phyloP scores from a whole-genome alignment of 2,888 invertebrate genomes.

The Himalopsyche anomala region DNA sequence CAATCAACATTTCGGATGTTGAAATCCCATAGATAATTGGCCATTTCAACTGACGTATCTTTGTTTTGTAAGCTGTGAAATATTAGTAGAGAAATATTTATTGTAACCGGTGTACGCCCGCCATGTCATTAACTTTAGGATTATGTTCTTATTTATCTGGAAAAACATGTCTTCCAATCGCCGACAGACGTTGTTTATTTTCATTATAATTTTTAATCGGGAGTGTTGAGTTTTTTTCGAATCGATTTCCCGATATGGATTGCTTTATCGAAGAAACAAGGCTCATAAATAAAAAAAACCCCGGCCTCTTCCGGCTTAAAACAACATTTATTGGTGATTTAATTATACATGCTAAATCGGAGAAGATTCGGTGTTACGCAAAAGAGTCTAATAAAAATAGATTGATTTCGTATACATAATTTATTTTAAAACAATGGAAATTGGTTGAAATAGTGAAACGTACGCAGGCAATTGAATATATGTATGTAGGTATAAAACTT shows the following conservation, averaged over 20 bases:
- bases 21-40: conserved; percentile 61
- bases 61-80: conserved; percentile 58
- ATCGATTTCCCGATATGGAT: conserved; percentile 47
- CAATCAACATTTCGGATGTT: conserved; percentile 41
- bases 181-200: conserved; percentile 50
- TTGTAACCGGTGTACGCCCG: conserved; percentile 58
- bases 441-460: too few species aligned
- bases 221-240: background rate
- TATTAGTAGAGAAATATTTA: conserved; percentile 62
- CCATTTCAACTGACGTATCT: conserved; percentile 47
- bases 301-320: conserved; percentile 13
- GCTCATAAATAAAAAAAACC: conserved; percentile 27
- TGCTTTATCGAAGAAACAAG: conserved; percentile 48
- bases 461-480: too few species aligned
- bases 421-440: too few species aligned
- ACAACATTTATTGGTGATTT: conserved; percentile 7
- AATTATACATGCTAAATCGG: background rate
- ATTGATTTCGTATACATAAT: background rate
- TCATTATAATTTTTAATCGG: conserved; percentile 35
- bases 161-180: conserved; percentile 45
- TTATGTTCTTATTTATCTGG: conserved; percentile 55
- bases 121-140: conserved; percentile 62
- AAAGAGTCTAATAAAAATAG: background rate
- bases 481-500: too few species aligned
- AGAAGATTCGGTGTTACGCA: conserved; percentile 3